Base-by-base conservation (phyloP, 2,113 vertebrate species). In the Pseudois nayaur region DNA sequence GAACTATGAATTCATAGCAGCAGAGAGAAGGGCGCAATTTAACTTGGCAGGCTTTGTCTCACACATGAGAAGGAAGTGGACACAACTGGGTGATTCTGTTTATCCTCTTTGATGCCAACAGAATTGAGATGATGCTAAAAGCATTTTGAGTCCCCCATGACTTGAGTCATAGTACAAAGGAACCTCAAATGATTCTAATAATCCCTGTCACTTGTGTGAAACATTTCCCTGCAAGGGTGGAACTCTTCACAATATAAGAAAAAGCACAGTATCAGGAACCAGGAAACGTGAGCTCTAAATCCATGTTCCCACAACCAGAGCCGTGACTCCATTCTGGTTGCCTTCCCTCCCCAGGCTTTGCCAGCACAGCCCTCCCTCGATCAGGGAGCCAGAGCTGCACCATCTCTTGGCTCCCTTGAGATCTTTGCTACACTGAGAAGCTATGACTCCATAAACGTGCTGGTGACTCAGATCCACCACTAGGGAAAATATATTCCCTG, bases 101-200 rank as follows among this genome's bases (percentile, higher is more conserved):
- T n/a, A 11, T 71, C 48, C n/a, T 91, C 55, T 82, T 87, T 33
- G 29, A 31, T 82, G 92, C 92, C 45, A 85, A 27, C 16, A 78
- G 67, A 78, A 87, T 13, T 31, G 40, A 76, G 59, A 86, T 29
- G 40, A 64, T 15, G 4, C 54, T n/a, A 52, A 92, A 86, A 78
- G 67, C 27, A 31, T 50, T 45, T 14, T 50, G 25, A 59, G 50
- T 16, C 13, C 40, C 40, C 19, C 7, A 16, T 1, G 5, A 25
- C 62, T 71, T 59, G 36, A 79, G n/a, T 48, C 81, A 57, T 64
- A 82, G 48, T 50, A 36, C 17, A n/a, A 9, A 52, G 8, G 64
- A 87, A 71, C 86, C 31, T 40, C 55, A 55, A 8, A n/a, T 57
- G 29, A 55, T 29, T 5, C 55, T 86, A 85, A 36, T 29, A 31